Evolutionary conservation across 2,113 vertebrate species (phyloP).

Genomic region (Grammomys dolichurus): DNA sequence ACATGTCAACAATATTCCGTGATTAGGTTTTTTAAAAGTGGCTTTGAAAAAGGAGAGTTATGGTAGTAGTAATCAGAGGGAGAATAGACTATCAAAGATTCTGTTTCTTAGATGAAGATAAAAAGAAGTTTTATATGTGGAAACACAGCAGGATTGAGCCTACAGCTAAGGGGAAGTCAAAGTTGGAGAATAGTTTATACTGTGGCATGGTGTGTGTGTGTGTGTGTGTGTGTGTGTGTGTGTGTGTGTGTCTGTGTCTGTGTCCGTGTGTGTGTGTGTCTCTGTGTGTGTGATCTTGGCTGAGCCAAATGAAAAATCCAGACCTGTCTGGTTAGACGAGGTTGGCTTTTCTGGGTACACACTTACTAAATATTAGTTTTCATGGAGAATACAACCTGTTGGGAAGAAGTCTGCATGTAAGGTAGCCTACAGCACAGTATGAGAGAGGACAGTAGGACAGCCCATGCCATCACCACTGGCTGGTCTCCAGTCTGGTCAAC

Average conservation of each 20-base stretch:
- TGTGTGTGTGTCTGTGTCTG: background rate
- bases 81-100: background rate
- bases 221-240: background rate
- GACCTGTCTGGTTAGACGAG: background rate
- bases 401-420: background rate
- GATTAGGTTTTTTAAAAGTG: background rate
- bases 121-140: background rate
- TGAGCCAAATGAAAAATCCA: background rate
- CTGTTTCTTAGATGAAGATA: slow-evolving; percentile 2
- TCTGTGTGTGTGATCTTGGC: background rate
- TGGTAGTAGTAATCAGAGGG: background rate
- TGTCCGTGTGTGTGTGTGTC: background rate
- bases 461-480: background rate
- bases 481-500: background rate
- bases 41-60: background rate
- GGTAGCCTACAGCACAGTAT: too few species aligned
- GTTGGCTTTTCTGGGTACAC: background rate
- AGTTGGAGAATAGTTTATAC: background rate
- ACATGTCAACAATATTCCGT: background rate
- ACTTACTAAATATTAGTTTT: background rate
- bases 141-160: background rate
- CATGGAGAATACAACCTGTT: background rate
- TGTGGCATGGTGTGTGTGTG: background rate
- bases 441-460: background rate
- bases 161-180: background rate